Evolutionary conservation across 2,113 vertebrate species (phyloP), one percentile per base, ranked within the genome.

Genomic region (Alligator sinensis): DNA sequence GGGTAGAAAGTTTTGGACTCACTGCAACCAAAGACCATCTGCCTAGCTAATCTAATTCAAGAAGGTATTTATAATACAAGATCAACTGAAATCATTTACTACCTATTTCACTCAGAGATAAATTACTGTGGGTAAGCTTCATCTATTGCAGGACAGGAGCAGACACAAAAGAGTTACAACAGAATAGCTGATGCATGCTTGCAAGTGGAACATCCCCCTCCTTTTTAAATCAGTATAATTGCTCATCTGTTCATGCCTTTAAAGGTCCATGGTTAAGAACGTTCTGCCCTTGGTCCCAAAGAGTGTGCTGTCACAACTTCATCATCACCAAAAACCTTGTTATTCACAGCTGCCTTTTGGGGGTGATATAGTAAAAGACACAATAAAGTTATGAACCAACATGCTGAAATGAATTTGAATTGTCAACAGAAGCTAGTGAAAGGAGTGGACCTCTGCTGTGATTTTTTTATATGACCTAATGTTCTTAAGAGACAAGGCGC

Each of bases 381-480:
- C 1, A 7, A 90, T 96, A 80, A 90, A 91, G n/a, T 82, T 82
- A 78, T 80, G 79, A 94, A 91, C 24, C 77, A 83, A 80, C 90
- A 95, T 96, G 88, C 95, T 97, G 88, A 96, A 96, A 19, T 76
- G 91, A 87, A 96, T 96, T 85, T 89, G 86, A 94, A 61, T 68
- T 93, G 83, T 77, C 77, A 89, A 92, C 81, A 95, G 90, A 74
- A 96, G 54, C 16, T 74, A 92, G 70, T 62, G 86, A 96, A 95
- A 91, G 90, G 90, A 84, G 28, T 19, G 80, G 87, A 80, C 54
- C 8, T 60, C 79, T 83, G 74, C 68, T 90, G 77, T 79, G 57
- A 58, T 85, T 74, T 81, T 93, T 95, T 80, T 87, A 82, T 95
- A 89, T 54, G 60, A 76, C 62, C 80, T 93, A 93, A 95, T 88